These are phyloP conservation scores for Panagrolaimus sp. DNA, from an alignment of 1,140 invertebrate genomes.

Conservation along the genomic window DNA sequence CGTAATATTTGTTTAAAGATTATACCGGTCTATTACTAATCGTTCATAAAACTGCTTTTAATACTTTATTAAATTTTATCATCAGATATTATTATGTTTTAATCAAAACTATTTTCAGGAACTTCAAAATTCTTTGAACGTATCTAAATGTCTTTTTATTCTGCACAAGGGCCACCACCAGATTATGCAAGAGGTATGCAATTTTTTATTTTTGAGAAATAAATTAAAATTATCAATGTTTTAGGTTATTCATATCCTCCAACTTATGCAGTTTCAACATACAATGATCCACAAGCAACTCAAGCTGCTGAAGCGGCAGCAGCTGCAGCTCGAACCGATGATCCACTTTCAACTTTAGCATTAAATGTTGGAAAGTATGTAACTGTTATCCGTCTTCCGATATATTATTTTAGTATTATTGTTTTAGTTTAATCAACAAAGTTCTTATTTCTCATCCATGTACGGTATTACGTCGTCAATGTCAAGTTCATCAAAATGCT, in stretches of 20 bases:
- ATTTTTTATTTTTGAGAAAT: no score
- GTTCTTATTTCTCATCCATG: constrained; percentile 30
- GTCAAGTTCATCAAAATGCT: constrained; percentile 29
- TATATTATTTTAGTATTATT: no score
- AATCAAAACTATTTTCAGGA: neutral
- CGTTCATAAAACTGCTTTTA: no score
- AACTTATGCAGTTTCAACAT: neutral
- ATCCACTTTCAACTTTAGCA: neutral
- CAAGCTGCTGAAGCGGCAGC: neutral
- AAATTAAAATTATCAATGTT: neutral
- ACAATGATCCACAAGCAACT: neutral
- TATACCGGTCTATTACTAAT: no score
- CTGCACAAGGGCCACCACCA: neutral
- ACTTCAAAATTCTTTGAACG: neutral
- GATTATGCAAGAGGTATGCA: neutral
- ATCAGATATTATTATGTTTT: no score
- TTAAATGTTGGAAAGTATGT: neutral
- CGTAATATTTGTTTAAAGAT: no score
- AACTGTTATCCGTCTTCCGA: no score
- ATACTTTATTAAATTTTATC: no score
- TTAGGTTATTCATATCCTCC: neutral
- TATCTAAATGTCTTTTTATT: neutral
- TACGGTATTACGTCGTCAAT: constrained; percentile 29
- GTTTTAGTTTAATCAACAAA: constrained; percentile 25
- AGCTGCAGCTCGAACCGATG: neutral